Conservation (phyloP, 2,113 vertebrate species). For the Tringa solitaria region DNA sequence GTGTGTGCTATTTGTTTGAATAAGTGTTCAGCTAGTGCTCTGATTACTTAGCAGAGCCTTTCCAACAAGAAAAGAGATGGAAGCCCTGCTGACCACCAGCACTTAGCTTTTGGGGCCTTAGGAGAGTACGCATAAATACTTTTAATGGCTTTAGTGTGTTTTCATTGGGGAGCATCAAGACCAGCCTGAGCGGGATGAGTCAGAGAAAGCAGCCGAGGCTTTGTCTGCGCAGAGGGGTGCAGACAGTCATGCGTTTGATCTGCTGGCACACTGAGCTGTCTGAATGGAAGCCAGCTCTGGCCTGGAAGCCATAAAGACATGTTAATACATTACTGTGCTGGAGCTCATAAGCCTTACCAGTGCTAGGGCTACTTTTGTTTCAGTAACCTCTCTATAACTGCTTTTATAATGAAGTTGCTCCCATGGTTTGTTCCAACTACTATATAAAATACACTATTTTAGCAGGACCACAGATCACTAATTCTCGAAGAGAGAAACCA, state of each 20-base stretch:
- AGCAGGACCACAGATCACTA: not conserved
- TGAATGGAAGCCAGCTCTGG: slow-evolving; percentile 44
- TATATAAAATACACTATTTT: not conserved
- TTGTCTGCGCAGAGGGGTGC: not conserved
- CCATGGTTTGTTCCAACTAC: slow-evolving; percentile 19
- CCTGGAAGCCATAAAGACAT: slow-evolving; percentile 54
- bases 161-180: slow-evolving; percentile 34
- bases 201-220: slow-evolving; percentile 29
- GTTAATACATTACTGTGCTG: slow-evolving; percentile 24
- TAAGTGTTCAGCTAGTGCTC: not conserved
- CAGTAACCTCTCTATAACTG: slow-evolving; percentile 27
- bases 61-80: not conserved
- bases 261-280: slow-evolving; percentile 36
- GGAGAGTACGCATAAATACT: not conserved
- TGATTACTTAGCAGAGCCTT: not conserved
- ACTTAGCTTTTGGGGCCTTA: slow-evolving; percentile 9
- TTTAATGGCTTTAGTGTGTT: slow-evolving; percentile 39
- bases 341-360: slow-evolving; percentile 29
- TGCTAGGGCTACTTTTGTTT: slow-evolving; percentile 41
- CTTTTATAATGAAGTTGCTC: slow-evolving; percentile 37
- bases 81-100: slow-evolving; percentile 17
- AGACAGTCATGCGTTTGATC: slow-evolving; percentile 40
- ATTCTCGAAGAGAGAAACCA: not conserved
- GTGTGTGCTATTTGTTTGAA: fast-evolving
- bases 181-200: slow-evolving; percentile 34